Evolutionary conservation across 2,113 vertebrate genomes (phyloP).

Genomic region (Apus apus): DNA sequence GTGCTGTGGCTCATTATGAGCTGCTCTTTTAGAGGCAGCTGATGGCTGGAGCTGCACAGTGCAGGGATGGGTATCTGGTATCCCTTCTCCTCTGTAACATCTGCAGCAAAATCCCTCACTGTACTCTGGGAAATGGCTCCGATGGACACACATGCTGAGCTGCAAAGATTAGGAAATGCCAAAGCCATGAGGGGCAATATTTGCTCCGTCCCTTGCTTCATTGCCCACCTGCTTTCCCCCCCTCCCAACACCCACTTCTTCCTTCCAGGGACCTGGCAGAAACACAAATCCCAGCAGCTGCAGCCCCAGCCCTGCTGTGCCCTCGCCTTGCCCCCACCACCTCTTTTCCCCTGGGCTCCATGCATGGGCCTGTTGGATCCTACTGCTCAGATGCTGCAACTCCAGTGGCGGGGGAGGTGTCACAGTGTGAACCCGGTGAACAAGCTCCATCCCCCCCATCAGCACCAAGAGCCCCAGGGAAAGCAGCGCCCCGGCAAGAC

Average conservation of each 20-base stretch:
- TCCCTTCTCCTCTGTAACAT: neutral
- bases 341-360: fast-evolving
- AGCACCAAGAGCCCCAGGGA: fast-evolving
- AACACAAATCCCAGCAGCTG: neutral
- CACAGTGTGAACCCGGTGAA: neutral
- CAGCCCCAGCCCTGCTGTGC: fast-evolving
- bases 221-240: neutral
- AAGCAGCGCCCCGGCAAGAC: neutral
- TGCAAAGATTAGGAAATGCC: neutral
- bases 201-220: neutral
- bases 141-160: fast-evolving
- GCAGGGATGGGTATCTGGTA: neutral
- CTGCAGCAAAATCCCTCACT: neutral
- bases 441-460: neutral
- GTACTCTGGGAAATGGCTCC: fast-evolving
- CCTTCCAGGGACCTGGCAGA: neutral
- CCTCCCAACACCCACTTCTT: neutral
- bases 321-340: fast-evolving
- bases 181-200: neutral
- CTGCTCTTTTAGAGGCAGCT: neutral
- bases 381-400: fast-evolving
- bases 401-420: fast-evolving
- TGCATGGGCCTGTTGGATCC: neutral
- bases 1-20: fast-evolving
- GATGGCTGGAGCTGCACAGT: neutral